These are phyloP conservation scores for Coenobita brevimanus DNA, from an alignment of 1,140 invertebrate genomes.

Conservation along the genomic window DNA sequence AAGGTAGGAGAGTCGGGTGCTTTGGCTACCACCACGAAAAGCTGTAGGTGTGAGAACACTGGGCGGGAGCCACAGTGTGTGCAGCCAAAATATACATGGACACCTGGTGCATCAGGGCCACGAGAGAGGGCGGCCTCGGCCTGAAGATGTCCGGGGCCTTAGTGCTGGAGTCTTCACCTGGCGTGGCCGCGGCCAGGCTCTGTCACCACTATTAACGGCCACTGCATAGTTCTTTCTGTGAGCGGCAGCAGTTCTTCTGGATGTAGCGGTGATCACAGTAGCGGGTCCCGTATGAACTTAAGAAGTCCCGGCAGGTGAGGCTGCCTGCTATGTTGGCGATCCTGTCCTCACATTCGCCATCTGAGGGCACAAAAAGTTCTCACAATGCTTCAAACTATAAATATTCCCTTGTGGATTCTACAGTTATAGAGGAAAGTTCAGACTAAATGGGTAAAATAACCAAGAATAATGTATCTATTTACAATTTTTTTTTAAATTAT, in stretches of 20 bases:
- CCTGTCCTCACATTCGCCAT: constrained; percentile 72
- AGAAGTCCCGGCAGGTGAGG: constrained; percentile 74
- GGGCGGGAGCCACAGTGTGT: background rate
- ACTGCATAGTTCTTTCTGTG: constrained; percentile 45
- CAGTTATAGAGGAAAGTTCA: no score
- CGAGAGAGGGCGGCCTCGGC: background rate
- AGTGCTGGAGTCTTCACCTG: constrained; percentile 36
- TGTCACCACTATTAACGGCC: constrained; percentile 18
- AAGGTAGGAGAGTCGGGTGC: background rate
- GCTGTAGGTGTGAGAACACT: no score
- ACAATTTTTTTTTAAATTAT: no score
- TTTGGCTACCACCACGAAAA: no score
- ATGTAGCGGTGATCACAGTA: constrained; percentile 76
- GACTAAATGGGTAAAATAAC: no score
- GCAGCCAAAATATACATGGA: constrained; percentile 5
- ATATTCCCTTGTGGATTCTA: no score
- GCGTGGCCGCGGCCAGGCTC: constrained; percentile 46
- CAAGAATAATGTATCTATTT: no score
- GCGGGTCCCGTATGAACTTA: constrained; percentile 74
- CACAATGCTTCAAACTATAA: background rate
- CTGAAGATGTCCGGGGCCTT: constrained; percentile 20
- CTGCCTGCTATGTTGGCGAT: constrained; percentile 73
- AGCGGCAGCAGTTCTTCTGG: constrained; percentile 74
- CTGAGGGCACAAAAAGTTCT: constrained; percentile 39
- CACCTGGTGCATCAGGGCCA: background rate